Base-by-base conservation (phyloP, 2,797 vertebrate genomes). In the Xenops minutus region DNA sequence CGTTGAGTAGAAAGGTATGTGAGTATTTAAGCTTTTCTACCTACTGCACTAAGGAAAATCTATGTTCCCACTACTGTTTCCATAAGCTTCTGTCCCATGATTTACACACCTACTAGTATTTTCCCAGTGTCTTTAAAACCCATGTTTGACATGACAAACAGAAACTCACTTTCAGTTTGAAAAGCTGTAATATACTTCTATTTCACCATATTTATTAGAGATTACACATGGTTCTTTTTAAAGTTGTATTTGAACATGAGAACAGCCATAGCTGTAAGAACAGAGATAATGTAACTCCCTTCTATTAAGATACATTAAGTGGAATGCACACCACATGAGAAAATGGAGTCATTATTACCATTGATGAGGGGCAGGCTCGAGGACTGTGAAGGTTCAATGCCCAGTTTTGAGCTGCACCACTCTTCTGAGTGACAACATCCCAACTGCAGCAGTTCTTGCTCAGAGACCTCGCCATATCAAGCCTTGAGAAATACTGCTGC, bases 401-500 rank as follows among this genome's bases (percentile, higher is more conserved):
- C 27, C n/a, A 19, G 19, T 76, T 89, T 63, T 54, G 63, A 67
- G 30, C 23, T 62, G 46, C 14, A 73, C 18, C 9, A 19, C 36
- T 61, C 9, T 41, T 69, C 43, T 37, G 30, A 51, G 29, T 51
- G 62, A 54, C n/a, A 72, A 36, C 72, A 63, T 21, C 9, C 6
- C 6, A 8, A 7, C 44, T 75, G 55, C 24, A 67, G 55, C 44
- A 54, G 26, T 16, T 78, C 34, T 78, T 49, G 4, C 54, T 75
- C 49, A 49, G 71, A 67, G 17, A 64, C 12, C 26, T 81, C 6
- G 6, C 13, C 20, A 30, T 0, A 0, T 43, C 0, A 2, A 75
- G 54, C 24, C 46, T 64, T 76, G 34, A 23, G 82, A 73, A 77
- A 30, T 46, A 36, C 23, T 54, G 46, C 18, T 72, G 39, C 29